Percentiles rank a stretch among this genome's conserved stretches.
These are phyloP conservation scores for Natrix natrix DNA, from an alignment of 2,797 vertebrate genomes.

Conservation along the genomic window DNA sequence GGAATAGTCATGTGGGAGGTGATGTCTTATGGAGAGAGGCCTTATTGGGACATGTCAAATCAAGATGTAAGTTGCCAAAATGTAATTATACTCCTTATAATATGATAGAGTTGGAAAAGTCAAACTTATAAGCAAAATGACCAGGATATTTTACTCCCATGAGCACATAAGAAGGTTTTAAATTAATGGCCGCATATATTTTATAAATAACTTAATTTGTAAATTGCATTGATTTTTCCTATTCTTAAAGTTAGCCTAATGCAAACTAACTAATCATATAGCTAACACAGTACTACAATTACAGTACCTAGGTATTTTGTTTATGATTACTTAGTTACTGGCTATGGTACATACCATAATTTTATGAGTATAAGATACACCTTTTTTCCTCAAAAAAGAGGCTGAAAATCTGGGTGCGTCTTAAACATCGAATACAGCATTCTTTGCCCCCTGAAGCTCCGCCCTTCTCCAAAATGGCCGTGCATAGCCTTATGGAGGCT, in stretches of 20 bases:
- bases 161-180: background rate
- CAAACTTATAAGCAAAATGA: background rate
- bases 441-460: too few relatives aligned
- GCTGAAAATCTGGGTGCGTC: too few relatives aligned
- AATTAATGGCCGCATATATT: background rate
- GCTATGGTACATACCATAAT: background rate
- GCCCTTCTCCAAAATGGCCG: too few relatives aligned
- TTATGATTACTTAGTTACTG: background rate
- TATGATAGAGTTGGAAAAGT: background rate
- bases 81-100: background rate
- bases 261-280: background rate
- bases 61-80: constrained; percentile 88
- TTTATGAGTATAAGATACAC: too few relatives aligned
- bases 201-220: background rate
- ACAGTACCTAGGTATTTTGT: background rate
- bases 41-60: constrained; percentile 99
- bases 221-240: background rate
- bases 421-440: too few relatives aligned
- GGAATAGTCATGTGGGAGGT: constrained; percentile 99
- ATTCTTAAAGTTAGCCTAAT: background rate
- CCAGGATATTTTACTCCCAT: background rate
- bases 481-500: too few relatives aligned
- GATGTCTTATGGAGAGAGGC: constrained; percentile 97
- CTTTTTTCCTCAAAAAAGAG: too few relatives aligned
- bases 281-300: background rate